Percentiles rank a stretch among this genome's conserved stretches.
These are phyloP conservation scores for Rhopilema esculentum DNA, from an alignment of 30 jellyfish, hydroid and myxozoan genomes.

Conservation along the genomic window DNA sequence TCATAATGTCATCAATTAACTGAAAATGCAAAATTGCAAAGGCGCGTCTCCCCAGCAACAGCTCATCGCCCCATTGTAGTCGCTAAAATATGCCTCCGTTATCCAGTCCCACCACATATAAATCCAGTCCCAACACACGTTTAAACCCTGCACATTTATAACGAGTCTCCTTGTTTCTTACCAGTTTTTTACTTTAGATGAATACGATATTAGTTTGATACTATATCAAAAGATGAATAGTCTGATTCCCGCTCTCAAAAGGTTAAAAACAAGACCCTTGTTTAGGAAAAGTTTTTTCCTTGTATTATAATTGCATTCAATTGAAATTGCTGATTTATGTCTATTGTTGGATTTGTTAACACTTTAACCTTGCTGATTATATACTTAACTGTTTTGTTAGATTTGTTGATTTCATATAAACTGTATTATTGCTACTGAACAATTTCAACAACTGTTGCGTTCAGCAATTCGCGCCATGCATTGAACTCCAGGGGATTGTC, in stretches of 20 bases:
- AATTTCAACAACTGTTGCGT: too few relatives aligned
- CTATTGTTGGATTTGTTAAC: not conserved
- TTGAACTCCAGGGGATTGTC: too few relatives aligned
- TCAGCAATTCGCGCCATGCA: too few relatives aligned
- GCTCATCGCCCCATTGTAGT: not conserved
- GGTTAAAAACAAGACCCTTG: not conserved
- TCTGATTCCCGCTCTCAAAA: not conserved
- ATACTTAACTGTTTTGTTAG: not conserved
- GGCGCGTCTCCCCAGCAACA: not conserved
- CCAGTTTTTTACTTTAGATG: too few relatives aligned
- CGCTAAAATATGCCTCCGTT: not conserved
- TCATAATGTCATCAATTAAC: not conserved
- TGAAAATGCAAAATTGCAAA: not conserved
- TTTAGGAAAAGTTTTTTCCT: not conserved
- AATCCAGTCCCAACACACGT: too few relatives aligned
- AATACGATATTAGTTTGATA: not conserved
- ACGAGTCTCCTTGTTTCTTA: too few relatives aligned
- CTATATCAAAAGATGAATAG: not conserved
- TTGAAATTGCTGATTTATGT: not conserved
- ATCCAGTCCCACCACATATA: not conserved
- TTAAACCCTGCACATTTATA: too few relatives aligned
- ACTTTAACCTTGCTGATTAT: not conserved
- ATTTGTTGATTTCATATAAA: not conserved
- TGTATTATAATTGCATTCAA: not conserved
- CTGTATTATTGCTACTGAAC: not conserved